Evolutionary conservation across 2,113 vertebrate genomes (phyloP).

Genomic region (Tetraodon nigroviridis): DNA sequence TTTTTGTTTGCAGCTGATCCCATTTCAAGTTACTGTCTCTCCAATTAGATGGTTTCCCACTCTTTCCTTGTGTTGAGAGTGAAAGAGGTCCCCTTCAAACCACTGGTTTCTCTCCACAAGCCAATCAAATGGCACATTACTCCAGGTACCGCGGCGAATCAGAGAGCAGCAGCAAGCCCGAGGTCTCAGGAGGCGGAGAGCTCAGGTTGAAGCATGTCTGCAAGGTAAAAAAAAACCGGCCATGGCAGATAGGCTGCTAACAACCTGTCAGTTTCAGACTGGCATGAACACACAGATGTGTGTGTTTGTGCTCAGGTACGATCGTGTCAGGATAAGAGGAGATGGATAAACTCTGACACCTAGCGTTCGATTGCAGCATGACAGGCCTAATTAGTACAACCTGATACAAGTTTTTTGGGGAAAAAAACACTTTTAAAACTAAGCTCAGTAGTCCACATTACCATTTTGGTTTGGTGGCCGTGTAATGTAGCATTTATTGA

Average conservation of each 20-base stretch:
- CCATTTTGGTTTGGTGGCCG: not conserved
- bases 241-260: slow-evolving; percentile 27
- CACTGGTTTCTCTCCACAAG: slow-evolving; percentile 33
- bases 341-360: slow-evolving; percentile 37
- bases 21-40: slow-evolving; percentile 9
- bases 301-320: not conserved
- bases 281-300: slow-evolving; percentile 29
- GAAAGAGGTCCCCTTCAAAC: slow-evolving; percentile 56
- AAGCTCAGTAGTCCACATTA: not conserved
- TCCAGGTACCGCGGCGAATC: slow-evolving; percentile 41
- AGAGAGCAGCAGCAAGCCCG: slow-evolving; percentile 20
- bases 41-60: slow-evolving; percentile 22
- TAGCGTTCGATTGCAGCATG: slow-evolving; percentile 26
- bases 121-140: slow-evolving; percentile 49
- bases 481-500: not conserved
- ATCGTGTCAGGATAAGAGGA: not conserved
- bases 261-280: slow-evolving; percentile 53
- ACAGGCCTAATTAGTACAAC: not conserved
- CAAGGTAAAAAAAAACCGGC: slow-evolving; percentile 2
- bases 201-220: slow-evolving; percentile 41
- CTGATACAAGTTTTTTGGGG: too few relatives aligned
- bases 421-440: not conserved
- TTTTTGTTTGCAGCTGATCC: slow-evolving; percentile 19
- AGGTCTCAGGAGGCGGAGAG: slow-evolving; percentile 30
- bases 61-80: slow-evolving; percentile 28